A percentile compares a stretch with the other conserved stretches of the same genome.
Conservation (phyloP, 2,888 invertebrate genomes). For the Harpalus rubripes region DNA sequence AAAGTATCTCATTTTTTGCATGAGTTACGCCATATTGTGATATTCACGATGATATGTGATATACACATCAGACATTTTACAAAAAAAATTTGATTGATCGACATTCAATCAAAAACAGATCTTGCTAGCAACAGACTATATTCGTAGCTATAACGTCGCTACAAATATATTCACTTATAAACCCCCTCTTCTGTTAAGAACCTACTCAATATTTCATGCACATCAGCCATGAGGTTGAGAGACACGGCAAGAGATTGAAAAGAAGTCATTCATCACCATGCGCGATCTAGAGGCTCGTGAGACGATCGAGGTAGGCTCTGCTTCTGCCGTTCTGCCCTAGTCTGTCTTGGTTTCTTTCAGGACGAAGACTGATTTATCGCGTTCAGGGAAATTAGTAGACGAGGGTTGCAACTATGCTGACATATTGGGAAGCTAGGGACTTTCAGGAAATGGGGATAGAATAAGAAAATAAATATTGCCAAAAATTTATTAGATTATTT, state of each 20-base stretch:
- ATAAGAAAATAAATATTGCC: not conserved
- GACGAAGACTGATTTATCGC: slow-evolving; percentile 60
- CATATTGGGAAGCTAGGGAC: not conserved
- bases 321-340: slow-evolving; percentile 10
- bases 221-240: not conserved
- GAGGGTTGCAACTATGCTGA: slow-evolving; percentile 5
- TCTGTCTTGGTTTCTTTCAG: slow-evolving; percentile 36
- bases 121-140: no score
- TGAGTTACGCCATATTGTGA: no score
- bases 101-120: no score
- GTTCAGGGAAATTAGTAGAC: slow-evolving; percentile 43
- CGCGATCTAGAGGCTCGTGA: not conserved
- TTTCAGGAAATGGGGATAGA: not conserved
- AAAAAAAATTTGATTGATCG: no score
- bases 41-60: no score
- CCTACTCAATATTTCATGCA: slow-evolving; percentile 56
- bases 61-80: no score
- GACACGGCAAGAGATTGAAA: slow-evolving; percentile 41
- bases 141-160: no score
- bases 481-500: not conserved
- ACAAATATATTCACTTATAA: not conserved
- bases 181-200: not conserved
- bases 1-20: no score
- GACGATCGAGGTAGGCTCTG: not conserved
- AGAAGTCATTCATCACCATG: slow-evolving; percentile 58